Conservation (phyloP, 2,888 invertebrate species). For the Xestia ashworthii region DNA sequence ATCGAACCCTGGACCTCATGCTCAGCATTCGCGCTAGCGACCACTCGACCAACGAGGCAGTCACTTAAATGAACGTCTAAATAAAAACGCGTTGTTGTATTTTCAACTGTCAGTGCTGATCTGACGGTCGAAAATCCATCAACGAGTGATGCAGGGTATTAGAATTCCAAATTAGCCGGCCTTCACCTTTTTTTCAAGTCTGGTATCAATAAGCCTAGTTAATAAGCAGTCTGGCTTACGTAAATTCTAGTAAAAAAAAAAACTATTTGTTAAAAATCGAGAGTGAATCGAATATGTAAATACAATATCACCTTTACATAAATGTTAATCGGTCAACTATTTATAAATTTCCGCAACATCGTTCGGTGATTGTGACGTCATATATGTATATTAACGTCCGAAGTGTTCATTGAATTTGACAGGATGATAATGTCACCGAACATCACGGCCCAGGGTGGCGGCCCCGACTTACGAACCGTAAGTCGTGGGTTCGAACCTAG, state of each 20-base stretch:
- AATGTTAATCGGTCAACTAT: slow-evolving; percentile 37
- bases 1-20: too few species aligned
- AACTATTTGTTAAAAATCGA: slow-evolving; percentile 25
- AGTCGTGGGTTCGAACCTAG: too few species aligned
- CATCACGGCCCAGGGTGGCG: too few species aligned
- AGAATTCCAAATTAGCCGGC: neutral
- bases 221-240: slow-evolving; percentile 7
- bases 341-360: slow-evolving; percentile 29
- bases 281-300: slow-evolving; percentile 40
- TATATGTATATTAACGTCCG: slow-evolving; percentile 5
- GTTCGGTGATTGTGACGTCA: slow-evolving; percentile 48
- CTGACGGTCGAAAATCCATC: neutral
- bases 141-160: neutral
- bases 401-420: slow-evolving; percentile 53
- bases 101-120: neutral
- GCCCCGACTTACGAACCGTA: too few species aligned
- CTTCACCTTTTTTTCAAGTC: slow-evolving; percentile 1
- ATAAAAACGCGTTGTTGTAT: neutral
- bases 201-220: slow-evolving; percentile 6
- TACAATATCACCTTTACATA: slow-evolving; percentile 15
- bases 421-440: slow-evolving; percentile 22
- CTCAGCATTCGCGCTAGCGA: too few species aligned
- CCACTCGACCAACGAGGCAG: too few species aligned
- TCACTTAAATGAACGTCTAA: neutral
- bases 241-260: slow-evolving; percentile 12